phyloP scores from a whole-genome alignment of 2,113 vertebrate species.

The Mirounga angustirostris region DNA sequence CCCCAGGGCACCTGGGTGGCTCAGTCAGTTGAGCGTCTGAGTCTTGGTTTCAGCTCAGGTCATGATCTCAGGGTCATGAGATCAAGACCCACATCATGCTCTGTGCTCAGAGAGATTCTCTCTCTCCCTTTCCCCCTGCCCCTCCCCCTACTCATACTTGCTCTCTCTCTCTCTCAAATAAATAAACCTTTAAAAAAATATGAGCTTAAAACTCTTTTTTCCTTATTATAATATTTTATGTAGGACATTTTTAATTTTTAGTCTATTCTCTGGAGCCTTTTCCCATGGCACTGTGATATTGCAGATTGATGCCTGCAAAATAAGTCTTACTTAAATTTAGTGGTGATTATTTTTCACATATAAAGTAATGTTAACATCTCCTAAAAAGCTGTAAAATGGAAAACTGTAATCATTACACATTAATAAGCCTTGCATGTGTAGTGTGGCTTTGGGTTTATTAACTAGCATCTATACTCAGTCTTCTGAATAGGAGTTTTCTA shows the following conservation, averaged over 20 bases:
- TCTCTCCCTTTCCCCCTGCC: not conserved
- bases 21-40: not conserved
- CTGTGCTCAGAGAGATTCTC: not conserved
- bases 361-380: not conserved
- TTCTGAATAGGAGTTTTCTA: not conserved
- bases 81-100: not conserved
- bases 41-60: not conserved
- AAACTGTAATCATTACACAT: not conserved
- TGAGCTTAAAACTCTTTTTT: not conserved
- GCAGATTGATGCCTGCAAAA: not conserved
- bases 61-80: not conserved
- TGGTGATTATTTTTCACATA: not conserved
- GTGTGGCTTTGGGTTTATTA: not conserved
- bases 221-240: no score
- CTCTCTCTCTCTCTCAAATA: not conserved
- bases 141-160: not conserved
- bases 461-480: rapidly evolving
- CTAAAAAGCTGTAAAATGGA: not conserved
- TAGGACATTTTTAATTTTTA: not conserved
- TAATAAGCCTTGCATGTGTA: not conserved
- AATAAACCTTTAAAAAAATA: not conserved
- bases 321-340: not conserved
- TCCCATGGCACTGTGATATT: not conserved
- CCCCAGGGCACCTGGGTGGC: not conserved
- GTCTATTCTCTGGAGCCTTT: not conserved